Base-by-base conservation (phyloP, 2,797 vertebrate species). In the Parambassis ranga region DNA sequence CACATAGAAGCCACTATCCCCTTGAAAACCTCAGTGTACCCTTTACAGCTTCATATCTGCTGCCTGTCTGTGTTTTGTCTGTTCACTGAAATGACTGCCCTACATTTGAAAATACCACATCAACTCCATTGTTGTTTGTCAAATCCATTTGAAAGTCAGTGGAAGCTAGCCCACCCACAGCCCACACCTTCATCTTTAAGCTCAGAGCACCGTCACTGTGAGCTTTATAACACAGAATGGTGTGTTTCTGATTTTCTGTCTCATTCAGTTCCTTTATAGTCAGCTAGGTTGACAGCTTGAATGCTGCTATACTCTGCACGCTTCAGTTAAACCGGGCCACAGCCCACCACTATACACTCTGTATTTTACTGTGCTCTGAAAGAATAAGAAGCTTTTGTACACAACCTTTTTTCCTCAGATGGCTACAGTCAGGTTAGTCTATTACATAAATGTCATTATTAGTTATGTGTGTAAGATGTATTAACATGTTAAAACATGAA, bases 71-170 rank as follows among this genome's bases (percentile, higher is more conserved):
- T 48, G 22, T 71, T 75, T 68, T 51, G 18, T 62, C 13, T 41
- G 5, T 48, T 37, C 37, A 27, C 11, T 35, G 19, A 79, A 70
- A 73, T 64, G 61, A 64, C 59, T 78, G 76, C 37, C 63, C 80
- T 77, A 77, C 74, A 77, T 87, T 75, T 68, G 39, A 66, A 84
- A 83, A 80, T 79, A 78, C 74, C 80, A 84, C 74, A 77, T 83
- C 72, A 82, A 78, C 76, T 83, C 55, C 32, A 71, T 79, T 82
- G 79, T 65, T 85, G 57, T 83, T 83, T 83, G 69, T 80, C 58
- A 78, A 74, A 80, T 63, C 58, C 61, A 73, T 77, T 72, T 70
- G 57, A 65, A 71, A 73, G 79, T 73, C 65, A 52, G 42, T 57
- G 68, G 36, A 81, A 75, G 61, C 42, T 37, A 58, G 57, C 70